Percentiles rank a stretch among this genome's conserved stretches.
phyloP scores from a whole-genome alignment of 1,140 invertebrate genomes.

The Caerostris extrusa region DNA sequence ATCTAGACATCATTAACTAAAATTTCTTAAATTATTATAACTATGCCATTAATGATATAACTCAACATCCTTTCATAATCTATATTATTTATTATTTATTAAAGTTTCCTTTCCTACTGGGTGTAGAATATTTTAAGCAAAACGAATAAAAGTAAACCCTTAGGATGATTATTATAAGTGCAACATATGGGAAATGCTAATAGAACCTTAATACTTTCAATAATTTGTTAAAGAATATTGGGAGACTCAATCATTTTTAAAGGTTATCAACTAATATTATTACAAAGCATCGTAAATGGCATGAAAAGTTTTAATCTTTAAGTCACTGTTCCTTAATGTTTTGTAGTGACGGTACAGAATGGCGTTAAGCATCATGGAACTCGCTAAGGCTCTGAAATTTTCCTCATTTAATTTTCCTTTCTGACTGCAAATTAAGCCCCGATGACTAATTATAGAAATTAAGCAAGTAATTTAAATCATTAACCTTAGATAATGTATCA shows the following conservation, averaged over 20 bases:
- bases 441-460: constrained; percentile 27
- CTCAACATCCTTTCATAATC: too few species aligned
- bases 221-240: not conserved
- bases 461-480: constrained; percentile 11
- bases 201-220: too few species aligned
- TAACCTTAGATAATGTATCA: constrained; percentile 32
- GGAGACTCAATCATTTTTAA: not conserved
- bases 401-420: constrained; percentile 1
- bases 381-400: not conserved
- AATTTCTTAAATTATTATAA: too few species aligned
- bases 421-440: not conserved
- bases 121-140: too few species aligned
- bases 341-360: not conserved
- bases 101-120: too few species aligned
- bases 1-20: too few species aligned
- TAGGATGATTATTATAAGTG: too few species aligned
- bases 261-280: not conserved
- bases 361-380: not conserved
- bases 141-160: too few species aligned
- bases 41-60: too few species aligned
- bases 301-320: not conserved
- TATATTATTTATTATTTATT: too few species aligned
- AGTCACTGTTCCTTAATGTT: not conserved
- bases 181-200: too few species aligned
- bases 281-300: not conserved